Conservation (phyloP, 2,113 vertebrate species). For the Atlantisia rogersi region DNA sequence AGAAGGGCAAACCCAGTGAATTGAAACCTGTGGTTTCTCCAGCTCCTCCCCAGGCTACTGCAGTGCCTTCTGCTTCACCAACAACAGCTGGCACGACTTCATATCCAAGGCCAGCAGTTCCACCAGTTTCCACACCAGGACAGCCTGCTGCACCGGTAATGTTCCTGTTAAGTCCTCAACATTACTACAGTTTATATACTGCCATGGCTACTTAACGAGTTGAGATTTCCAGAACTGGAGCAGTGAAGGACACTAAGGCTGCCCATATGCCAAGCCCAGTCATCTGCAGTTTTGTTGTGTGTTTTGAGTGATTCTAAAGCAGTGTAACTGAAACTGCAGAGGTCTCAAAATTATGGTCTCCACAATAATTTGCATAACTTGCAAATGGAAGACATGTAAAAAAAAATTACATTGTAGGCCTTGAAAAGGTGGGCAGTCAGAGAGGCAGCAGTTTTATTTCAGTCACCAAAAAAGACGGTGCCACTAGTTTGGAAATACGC, state of each 20-base stretch:
- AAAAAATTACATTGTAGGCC: background rate
- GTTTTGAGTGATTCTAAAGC: background rate
- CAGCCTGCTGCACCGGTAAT: constrained; percentile 83
- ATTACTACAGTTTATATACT: background rate
- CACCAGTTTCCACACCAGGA: constrained; percentile 85
- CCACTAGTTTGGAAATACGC: background rate
- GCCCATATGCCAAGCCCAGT: background rate
- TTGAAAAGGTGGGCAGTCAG: background rate
- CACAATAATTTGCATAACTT: background rate
- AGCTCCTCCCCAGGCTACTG: background rate
- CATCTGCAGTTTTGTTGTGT: background rate
- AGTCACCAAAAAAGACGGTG: background rate
- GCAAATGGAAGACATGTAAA: background rate
- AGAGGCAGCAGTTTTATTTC: background rate
- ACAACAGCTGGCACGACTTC: constrained; percentile 25
- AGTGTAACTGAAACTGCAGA: background rate
- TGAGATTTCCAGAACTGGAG: background rate
- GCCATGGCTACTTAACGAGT: background rate
- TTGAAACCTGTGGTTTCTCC: constrained; percentile 35
- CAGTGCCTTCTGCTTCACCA: background rate
- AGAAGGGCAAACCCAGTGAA: constrained; percentile 55
- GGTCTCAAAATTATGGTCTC: background rate
- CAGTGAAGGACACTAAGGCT: background rate
- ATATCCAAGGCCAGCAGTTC: constrained; percentile 80
- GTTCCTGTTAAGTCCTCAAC: background rate